Evolutionary conservation across 2,113 vertebrate genomes (phyloP), one percentile per base, ranked within the genome.

Genomic region (Sebastes fasciatus): DNA sequence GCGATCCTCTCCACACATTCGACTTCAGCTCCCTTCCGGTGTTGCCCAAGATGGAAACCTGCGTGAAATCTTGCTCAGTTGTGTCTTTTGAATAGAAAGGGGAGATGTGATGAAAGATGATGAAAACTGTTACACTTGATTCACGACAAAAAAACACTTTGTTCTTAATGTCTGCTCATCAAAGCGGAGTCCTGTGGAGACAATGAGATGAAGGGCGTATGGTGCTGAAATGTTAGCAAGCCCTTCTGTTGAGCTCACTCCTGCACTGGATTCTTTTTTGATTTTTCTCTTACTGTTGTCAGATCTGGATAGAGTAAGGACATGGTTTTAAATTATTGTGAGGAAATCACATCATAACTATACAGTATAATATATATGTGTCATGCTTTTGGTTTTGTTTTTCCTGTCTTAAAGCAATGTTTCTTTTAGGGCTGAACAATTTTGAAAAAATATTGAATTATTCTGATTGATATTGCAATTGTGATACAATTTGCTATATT

Each of bases 31-130:
- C 49, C 60, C 65, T 52, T n/a, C 23, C 7, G 9, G 21, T 87
- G 7, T 74, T 26, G 14, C 66, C 45, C 26, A 62, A n/a, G 62
- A 17, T 19, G 34, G 77, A 66, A 40, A 12, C 55, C 17, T 23
- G 6, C 51, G 34, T 57, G 67, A 80, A 85, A 70, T 61, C 67
- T 54, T 34, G 19, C 71, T 65, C 13, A 14, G 61, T 51, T 66
- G 49, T 60, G 69, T 71, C 49, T 49, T 42, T 57, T 54, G 64
- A 70, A 74, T 55, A 64, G 40, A 74, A 49, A 72, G 52, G 4
- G 6, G 21, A 72, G 58, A 66, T 81, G 58, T 79, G 89, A 88
- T 87, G 76, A 86, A 76, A 91, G 74, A 78, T 52, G 66, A 65
- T 85, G 86, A 77, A 85, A 85, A 74, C 61, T 19, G 6, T 40